phyloP scores from a whole-genome alignment of 2,888 invertebrate species.

The Drosophila pseudotalamancana region DNA sequence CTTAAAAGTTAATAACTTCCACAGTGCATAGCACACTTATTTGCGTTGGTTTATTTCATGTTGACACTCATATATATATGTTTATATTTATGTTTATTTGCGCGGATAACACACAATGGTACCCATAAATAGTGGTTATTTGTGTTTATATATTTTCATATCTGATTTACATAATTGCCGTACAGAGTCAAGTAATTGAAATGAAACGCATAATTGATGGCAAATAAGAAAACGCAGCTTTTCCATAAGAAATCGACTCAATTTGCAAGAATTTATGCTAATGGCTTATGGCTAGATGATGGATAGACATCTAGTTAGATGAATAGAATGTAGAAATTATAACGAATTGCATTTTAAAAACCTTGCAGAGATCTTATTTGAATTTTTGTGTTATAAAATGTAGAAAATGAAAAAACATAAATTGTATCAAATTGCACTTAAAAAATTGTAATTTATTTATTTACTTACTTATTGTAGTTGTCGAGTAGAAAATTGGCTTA shows the following conservation, averaged over 20 bases:
- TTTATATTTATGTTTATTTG: constrained; percentile 16
- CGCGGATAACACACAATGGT: not conserved
- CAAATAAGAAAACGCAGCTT: constrained; percentile 34
- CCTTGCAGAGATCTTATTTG: not conserved
- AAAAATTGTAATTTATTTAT: not conserved
- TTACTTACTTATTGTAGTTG: constrained; percentile 34
- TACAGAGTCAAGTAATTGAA: constrained; percentile 14
- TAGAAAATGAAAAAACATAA: no score
- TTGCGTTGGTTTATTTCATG: no score
- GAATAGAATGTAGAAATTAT: not conserved
- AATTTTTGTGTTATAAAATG: not conserved
- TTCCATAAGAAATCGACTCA: constrained; percentile 33
- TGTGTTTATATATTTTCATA: constrained; percentile 5
- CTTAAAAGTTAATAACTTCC: not conserved
- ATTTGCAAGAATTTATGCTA: constrained; percentile 43
- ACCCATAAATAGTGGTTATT: not conserved
- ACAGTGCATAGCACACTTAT: not conserved
- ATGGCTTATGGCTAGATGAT: constrained; percentile 10
- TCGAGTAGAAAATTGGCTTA: constrained; percentile 10
- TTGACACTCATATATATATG: not conserved
- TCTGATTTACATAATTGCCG: constrained; percentile 45
- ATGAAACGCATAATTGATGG: constrained; percentile 28
- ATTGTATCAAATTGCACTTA: not conserved
- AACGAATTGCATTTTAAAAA: no score
- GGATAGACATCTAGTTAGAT: not conserved